These are phyloP conservation scores for Phainopepla nitens DNA, from an alignment of 2,113 vertebrate species.

Conservation along the genomic window DNA sequence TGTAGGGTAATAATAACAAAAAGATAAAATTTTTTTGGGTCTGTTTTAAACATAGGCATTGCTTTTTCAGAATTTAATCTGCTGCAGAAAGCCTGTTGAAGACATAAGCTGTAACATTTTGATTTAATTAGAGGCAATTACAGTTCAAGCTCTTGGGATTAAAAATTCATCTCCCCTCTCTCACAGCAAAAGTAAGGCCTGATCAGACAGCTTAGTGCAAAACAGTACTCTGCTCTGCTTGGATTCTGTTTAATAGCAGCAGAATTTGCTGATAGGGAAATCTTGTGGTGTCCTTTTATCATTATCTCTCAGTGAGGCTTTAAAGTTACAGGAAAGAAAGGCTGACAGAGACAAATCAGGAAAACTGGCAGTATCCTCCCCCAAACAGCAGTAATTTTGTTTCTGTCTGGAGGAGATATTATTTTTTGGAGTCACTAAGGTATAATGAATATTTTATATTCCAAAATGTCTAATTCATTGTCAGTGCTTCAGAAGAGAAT, in stretches of 20 bases:
- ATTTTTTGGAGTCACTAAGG: neutral
- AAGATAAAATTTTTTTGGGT: neutral
- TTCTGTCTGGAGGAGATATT: neutral
- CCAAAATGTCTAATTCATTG: neutral
- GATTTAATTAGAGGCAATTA: neutral
- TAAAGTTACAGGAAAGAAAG: neutral
- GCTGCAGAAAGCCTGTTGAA: neutral
- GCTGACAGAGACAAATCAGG: neutral
- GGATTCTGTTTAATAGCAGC: neutral
- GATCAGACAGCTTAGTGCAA: neutral
- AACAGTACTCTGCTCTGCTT: neutral
- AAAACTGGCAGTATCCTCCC: neutral
- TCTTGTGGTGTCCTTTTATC: neutral
- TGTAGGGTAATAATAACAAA: constrained; percentile 29
- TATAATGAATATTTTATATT: neutral
- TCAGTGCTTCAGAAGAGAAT: neutral
- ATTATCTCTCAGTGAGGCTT: neutral
- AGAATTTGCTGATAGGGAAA: neutral
- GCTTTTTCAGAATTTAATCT: neutral
- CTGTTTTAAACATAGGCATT: neutral
- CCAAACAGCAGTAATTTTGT: neutral
- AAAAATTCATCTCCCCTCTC: neutral
- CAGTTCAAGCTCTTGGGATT: neutral
- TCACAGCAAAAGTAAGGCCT: neutral
- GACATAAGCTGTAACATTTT: neutral